Evolutionary conservation across 2,888 invertebrate genomes (phyloP).

Genomic region (Stenchaetothrips biformis): DNA sequence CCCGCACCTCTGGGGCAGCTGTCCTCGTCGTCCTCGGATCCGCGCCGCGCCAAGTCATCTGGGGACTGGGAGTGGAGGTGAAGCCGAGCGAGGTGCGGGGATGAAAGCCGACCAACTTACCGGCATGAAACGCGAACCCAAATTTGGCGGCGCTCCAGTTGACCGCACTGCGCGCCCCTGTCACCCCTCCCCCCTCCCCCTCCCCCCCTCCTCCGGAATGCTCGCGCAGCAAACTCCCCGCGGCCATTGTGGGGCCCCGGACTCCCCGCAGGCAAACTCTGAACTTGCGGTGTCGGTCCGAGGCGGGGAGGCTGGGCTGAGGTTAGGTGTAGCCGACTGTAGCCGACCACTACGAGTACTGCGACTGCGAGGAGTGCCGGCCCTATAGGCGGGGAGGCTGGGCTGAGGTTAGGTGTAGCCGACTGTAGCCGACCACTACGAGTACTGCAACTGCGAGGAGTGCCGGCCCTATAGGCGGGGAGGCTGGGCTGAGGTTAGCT

Average conservation of each 20-base stretch:
- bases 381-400: not conserved
- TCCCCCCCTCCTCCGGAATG: not conserved
- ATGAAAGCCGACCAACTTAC: not conserved
- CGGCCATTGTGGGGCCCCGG: not conserved
- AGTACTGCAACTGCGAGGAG: too few species aligned
- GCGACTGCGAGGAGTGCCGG: too few species aligned
- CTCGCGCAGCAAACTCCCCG: not conserved
- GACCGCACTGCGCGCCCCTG: not conserved
- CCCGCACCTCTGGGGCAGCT: too few species aligned
- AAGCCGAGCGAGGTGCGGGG: not conserved
- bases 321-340: not conserved
- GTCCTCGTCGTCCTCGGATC: too few species aligned
- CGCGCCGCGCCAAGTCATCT: too few species aligned
- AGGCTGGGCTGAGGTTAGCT: not conserved
- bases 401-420: not conserved
- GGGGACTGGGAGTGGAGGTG: not conserved
- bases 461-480: too few species aligned
- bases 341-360: too few species aligned
- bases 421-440: too few species aligned
- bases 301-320: not conserved
- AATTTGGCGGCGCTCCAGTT: not conserved
- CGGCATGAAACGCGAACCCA: not conserved
- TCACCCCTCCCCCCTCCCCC: not conserved
- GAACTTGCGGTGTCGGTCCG: not conserved
- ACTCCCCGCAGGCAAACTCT: constrained; percentile 8